Evolutionary conservation across 2,888 invertebrate species (phyloP).

Genomic region (Amiota mariae): DNA sequence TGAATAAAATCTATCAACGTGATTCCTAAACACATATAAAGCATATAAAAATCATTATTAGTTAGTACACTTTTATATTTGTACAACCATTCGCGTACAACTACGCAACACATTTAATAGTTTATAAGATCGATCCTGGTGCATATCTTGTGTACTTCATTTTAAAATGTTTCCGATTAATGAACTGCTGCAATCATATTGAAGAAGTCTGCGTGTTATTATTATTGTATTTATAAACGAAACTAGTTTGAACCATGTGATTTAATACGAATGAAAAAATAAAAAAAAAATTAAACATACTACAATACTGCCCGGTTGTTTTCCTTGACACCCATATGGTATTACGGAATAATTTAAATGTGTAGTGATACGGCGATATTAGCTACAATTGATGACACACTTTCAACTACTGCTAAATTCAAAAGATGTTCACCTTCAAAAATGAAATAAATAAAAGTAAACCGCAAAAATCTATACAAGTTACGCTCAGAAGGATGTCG

Average conservation of each 20-base stretch:
- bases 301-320: too few relatives aligned
- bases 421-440: too few relatives aligned
- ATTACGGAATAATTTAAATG: too few relatives aligned
- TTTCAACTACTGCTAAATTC: too few relatives aligned
- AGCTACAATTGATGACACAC: too few relatives aligned
- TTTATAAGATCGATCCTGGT: not conserved
- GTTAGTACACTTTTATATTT: constrained; percentile 28
- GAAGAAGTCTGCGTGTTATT: not conserved
- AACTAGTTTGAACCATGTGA: constrained; percentile 18
- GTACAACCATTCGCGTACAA: not conserved
- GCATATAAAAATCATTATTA: constrained; percentile 12
- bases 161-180: not conserved
- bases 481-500: too few relatives aligned
- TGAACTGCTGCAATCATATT: not conserved
- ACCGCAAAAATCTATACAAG: too few relatives aligned
- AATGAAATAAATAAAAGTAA: too few relatives aligned
- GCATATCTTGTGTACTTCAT: not conserved
- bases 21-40: constrained; percentile 74
- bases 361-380: too few relatives aligned
- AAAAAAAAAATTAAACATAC: constrained; percentile 9
- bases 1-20: constrained; percentile 86
- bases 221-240: constrained; percentile 18
- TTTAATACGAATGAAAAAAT: constrained; percentile 19
- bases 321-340: too few relatives aligned
- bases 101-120: constrained; percentile 24